phyloP scores from a whole-genome alignment of 2,113 vertebrate species.

The Platycercus adscitus region DNA sequence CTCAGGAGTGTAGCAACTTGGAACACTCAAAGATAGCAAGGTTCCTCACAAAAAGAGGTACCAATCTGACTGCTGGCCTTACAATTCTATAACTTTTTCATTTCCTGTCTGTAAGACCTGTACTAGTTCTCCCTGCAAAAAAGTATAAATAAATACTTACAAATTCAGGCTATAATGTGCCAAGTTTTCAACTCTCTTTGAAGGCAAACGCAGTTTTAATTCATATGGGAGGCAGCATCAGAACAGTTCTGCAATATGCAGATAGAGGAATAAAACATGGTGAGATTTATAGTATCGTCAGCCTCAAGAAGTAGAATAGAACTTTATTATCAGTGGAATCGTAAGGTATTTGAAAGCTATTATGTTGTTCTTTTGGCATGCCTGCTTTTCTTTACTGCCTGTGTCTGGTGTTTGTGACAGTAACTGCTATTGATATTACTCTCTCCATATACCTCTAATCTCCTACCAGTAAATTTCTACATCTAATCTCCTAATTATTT shows the following conservation, averaged over 20 bases:
- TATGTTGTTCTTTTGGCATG: background rate
- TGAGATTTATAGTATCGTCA: background rate
- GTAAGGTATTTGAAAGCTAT: background rate
- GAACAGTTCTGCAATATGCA: background rate
- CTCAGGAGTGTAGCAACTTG: slow-evolving; percentile 7
- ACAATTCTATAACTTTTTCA: background rate
- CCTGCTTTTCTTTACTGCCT: background rate
- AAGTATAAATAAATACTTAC: background rate
- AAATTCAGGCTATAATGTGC: background rate
- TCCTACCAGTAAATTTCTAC: background rate
- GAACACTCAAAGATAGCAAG: background rate
- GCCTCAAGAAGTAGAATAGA: background rate
- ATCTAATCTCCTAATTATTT: background rate
- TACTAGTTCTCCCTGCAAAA: background rate
- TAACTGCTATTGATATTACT: background rate
- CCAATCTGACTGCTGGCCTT: background rate
- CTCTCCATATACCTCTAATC: background rate
- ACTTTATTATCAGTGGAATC: background rate
- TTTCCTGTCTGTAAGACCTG: background rate
- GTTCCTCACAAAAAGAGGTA: background rate
- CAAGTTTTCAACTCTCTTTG: background rate
- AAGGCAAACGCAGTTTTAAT: background rate
- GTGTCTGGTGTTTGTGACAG: background rate
- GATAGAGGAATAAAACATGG: background rate
- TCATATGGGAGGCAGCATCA: background rate